These are phyloP conservation scores for Drosophila punjabiensis DNA, from an alignment of 1,140 invertebrate species.

Conservation along the genomic window DNA sequence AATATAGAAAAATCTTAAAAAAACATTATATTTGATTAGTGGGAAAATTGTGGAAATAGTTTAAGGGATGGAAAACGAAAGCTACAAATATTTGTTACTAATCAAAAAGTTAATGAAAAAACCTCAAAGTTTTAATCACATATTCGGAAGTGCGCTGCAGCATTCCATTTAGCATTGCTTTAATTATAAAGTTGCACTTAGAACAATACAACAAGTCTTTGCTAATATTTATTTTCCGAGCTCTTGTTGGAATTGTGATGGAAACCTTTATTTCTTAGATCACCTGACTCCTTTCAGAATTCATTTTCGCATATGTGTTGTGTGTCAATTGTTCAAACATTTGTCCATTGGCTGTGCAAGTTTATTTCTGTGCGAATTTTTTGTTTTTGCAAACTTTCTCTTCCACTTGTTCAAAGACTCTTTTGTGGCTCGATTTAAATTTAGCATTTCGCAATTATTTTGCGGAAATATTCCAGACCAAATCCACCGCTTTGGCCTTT, in stretches of 20 bases:
- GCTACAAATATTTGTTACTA: no score
- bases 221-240: background rate
- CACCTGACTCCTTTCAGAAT: constrained; percentile 2
- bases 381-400: constrained; percentile 3
- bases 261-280: background rate
- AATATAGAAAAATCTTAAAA: background rate
- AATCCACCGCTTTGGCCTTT: background rate
- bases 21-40: no score
- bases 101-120: background rate
- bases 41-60: rapidly evolving
- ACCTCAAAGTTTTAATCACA: background rate
- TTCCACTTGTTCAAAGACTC: constrained; percentile 29
- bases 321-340: constrained; percentile 44
- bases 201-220: background rate
- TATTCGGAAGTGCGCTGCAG: background rate
- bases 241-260: background rate
- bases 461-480: constrained; percentile 6
- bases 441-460: background rate
- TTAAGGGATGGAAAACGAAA: background rate
- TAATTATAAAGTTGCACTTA: background rate
- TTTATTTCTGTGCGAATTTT: constrained; percentile 7
- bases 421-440: constrained; percentile 5
- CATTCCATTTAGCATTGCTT: background rate
- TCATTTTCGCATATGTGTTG: background rate
- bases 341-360: background rate